These are phyloP conservation scores for Cremastinae sp. DNA, from an alignment of 2,888 invertebrate species.

Conservation along the genomic window DNA sequence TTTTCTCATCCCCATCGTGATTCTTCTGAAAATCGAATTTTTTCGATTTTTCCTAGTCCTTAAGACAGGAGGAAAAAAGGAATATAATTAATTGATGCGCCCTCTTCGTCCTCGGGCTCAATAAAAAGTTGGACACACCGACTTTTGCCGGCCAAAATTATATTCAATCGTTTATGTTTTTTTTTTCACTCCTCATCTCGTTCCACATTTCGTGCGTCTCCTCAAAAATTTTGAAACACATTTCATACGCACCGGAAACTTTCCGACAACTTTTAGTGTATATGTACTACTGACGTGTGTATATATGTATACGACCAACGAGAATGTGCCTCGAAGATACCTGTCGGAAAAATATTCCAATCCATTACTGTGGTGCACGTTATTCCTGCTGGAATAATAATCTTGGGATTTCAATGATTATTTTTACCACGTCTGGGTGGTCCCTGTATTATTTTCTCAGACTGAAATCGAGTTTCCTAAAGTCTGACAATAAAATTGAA, in stretches of 20 bases:
- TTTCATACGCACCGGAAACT: too few relatives aligned
- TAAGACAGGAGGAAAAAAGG: constrained; percentile 18
- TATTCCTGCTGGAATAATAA: not conserved
- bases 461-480: not conserved
- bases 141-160: constrained; percentile 28
- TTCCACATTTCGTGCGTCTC: constrained; percentile 22
- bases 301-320: constrained; percentile 10
- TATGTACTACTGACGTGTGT: too few relatives aligned
- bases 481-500: not conserved
- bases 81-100: constrained; percentile 55
- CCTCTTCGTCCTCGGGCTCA: not conserved
- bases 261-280: too few relatives aligned
- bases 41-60: not conserved
- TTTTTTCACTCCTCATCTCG: constrained; percentile 28
- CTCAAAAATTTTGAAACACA: constrained; percentile 29
- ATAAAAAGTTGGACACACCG: constrained; percentile 29
- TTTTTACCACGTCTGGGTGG: constrained; percentile 24
- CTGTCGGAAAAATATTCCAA: constrained; percentile 12
- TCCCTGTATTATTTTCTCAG: constrained; percentile 1
- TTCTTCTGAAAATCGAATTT: constrained; percentile 35
- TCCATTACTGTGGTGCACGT: not conserved
- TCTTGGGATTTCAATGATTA: constrained; percentile 23
- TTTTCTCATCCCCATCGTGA: constrained; percentile 26
- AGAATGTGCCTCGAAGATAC: constrained; percentile 56
- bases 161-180: constrained; percentile 27